A percentile compares a stretch with the other conserved stretches of the same genome.
phyloP scores from a whole-genome alignment of 2,888 invertebrate genomes.

The Dioctria linearis region DNA sequence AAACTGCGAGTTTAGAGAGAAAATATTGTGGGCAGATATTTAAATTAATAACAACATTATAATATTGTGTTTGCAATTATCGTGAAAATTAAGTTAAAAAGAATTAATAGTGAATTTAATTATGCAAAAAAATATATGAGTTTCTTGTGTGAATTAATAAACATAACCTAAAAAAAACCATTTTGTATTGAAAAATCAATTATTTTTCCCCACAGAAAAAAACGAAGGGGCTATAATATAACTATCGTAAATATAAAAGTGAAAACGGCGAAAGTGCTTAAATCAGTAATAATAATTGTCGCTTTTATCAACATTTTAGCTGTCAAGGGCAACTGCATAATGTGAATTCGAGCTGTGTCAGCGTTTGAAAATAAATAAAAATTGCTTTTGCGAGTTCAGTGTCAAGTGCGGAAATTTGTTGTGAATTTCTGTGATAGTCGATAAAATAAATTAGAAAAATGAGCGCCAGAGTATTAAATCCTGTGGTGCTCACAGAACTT shows the following conservation, averaged over 20 bases:
- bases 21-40: no score
- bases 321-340: conserved; percentile 41
- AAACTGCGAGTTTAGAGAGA: no score
- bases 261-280: no score
- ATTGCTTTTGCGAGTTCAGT: background rate
- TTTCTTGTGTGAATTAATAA: background rate
- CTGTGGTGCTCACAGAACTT: conserved; percentile 66
- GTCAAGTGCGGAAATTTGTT: background rate
- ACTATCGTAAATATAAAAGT: no score
- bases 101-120: background rate
- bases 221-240: no score
- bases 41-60: no score
- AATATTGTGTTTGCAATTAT: no score
- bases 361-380: conserved; percentile 14
- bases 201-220: no score
- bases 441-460: conserved; percentile 56
- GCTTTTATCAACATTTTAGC: background rate
- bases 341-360: conserved; percentile 40
- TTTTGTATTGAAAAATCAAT: background rate
- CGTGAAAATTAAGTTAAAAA: background rate
- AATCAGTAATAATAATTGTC: background rate
- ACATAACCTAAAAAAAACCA: background rate
- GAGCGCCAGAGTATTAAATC: conserved; percentile 67
- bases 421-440: conserved; percentile 33
- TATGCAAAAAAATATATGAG: background rate